Evolutionary conservation across 2,888 invertebrate species (phyloP), one percentile per base, ranked within the genome.

Genomic region (Volucella inanis): DNA sequence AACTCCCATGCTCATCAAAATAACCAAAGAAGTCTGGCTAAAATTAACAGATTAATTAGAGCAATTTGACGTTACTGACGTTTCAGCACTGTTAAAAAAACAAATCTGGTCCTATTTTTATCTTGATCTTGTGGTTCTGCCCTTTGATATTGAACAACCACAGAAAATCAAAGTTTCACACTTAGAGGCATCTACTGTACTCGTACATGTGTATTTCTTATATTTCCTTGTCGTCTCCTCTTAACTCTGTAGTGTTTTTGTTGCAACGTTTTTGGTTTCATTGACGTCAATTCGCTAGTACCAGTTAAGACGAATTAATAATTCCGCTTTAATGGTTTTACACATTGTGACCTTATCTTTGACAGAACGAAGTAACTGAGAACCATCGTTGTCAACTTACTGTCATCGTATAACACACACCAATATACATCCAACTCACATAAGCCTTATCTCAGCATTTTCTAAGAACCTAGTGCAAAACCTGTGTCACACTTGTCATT

Each of bases 301-400:
- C 61, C 2, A 47, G n/a, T 14, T 31, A 18, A 45, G 62, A 64
- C n/a, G 14, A 64, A 49, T 64, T 64, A 38, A 64, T 64, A 49
- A 64, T 47, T 62, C 62, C 47, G 31, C 14, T 62, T 62, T 62
- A 22, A 62, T 64, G 12, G 64, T 50, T 43, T 49, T 49, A 64
- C 39, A 47, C 64, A 38, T 39, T 38, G 49, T 50, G 64, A 64
- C 64, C 64, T 64, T 64, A 50, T 43, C 59, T 57, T 15, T 10
- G 57, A 14, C 3, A 15, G 31, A 22, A 31, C 31, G 57, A 43
- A 14, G 8, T 39, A 10, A 15, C 10, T 14, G n/a, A 52, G 31
- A 3, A 57, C 3, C 3, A 3, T n/a, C 39, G 10, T 8, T 8
- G n/a, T 59, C 59, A 39, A 45, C 45, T 45, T 22, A 45, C 49